Conservation (phyloP, 37 sponge, comb jelly and placozoan genomes). For the Geodia barretti region DNA sequence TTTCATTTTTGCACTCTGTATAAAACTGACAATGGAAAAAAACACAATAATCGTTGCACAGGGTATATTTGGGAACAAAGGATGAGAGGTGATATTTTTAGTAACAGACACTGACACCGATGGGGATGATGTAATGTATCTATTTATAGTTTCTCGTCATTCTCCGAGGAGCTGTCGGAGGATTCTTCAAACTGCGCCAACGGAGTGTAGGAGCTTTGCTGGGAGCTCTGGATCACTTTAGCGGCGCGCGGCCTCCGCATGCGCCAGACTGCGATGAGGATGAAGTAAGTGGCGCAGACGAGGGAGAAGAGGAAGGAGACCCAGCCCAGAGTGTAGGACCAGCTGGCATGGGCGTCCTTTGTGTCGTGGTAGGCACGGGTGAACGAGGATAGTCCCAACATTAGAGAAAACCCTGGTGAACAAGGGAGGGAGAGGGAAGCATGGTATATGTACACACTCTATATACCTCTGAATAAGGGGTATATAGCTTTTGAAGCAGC, state of each 20-base stretch:
- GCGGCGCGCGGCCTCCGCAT: neutral
- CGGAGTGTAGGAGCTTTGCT: constrained; percentile 36
- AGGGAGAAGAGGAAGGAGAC: constrained; percentile 41
- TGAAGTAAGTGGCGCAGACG: constrained; percentile 39
- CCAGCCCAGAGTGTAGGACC: constrained; percentile 78
- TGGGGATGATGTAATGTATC: neutral
- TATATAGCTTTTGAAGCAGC: too few relatives aligned
- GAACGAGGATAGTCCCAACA: constrained; percentile 44
- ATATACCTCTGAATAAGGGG: too few relatives aligned
- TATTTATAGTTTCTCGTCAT: constrained; percentile 22
- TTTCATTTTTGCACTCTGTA: too few relatives aligned
- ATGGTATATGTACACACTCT: too few relatives aligned
- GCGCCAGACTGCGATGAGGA: constrained; percentile 31
- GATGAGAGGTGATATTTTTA: neutral
- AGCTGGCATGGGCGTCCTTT: constrained; percentile 2
- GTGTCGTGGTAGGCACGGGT: neutral
- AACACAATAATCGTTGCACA: neutral
- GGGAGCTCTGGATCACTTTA: constrained; percentile 5
- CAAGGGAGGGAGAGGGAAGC: neutral
- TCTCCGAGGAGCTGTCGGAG: neutral
- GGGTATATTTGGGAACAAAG: neutral
- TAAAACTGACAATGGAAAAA: neutral
- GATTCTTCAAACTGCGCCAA: constrained; percentile 36
- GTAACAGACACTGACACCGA: neutral
- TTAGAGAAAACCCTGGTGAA: constrained; percentile 24